Evolutionary conservation across 2,113 vertebrate genomes (phyloP), one percentile per base, ranked within the genome.

Genomic region (Lampris incognitus): DNA sequence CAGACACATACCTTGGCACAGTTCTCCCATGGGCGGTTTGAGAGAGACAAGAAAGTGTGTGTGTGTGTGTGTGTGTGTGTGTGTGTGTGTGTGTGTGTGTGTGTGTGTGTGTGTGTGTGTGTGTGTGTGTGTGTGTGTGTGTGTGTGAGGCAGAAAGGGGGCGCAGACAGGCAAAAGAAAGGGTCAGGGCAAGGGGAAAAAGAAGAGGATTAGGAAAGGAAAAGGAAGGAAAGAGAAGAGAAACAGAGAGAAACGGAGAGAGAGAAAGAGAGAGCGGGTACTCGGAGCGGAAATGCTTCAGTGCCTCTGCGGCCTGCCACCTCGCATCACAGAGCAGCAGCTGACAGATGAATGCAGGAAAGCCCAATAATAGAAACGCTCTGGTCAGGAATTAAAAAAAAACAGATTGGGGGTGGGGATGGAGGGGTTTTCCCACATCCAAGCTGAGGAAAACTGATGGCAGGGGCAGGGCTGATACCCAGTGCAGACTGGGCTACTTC

Each of bases 281-380:
- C 75, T 83, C 82, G 85, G 82, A 88, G 89, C 75, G 46, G 83
- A 87, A 91, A 90, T 72, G 83, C 90, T 84, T 83, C 79, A 82
- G 55, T 85, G 88, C 82, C 81, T 92, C 88, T 92, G 89, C 67
- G 73, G 83, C 78, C 87, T 92, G 92, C 85, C 92, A 90, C 86
- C 87, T 90, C 76, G 36, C 61, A 93, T 93, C 86, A 91, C 59
- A 5, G 40, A 78, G 86, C 81, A 88, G 89, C 83, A 52, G 5
- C 86, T 92, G 91, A 93, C 88, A 88, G 87, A 89, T 90, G 88
- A 91, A 92, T 76, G 80, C 66, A 79, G 88, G 83, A 78, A 64
- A 74, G 79, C 72, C 87, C 79, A 88, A 85, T 88, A 89, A 90
- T 85, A 91, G 90, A 90, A 89, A 87, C 64, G 69, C 73, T 88